These are phyloP conservation scores for Ceratina japonica DNA, from an alignment of 1,140 invertebrate genomes.

Conservation along the genomic window DNA sequence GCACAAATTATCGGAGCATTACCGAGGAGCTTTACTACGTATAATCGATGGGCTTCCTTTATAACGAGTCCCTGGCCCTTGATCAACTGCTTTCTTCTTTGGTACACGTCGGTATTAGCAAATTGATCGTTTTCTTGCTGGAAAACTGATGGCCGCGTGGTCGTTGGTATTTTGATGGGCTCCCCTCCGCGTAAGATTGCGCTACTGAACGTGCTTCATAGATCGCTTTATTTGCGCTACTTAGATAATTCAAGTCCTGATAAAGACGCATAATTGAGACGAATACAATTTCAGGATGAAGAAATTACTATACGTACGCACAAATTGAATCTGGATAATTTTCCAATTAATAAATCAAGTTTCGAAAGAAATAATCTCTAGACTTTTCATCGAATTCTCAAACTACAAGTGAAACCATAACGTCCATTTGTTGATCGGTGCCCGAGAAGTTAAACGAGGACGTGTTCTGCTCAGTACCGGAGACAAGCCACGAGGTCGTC, in stretches of 20 bases:
- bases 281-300: no score
- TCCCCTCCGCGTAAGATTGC: not conserved
- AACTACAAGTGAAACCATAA: no score
- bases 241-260: not conserved
- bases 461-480: not conserved
- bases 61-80: conserved; percentile 8
- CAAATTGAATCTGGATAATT: no score
- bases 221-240: conserved; percentile 1
- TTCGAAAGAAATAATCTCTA: no score
- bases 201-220: conserved; percentile 23
- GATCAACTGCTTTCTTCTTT: not conserved
- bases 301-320: no score
- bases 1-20: conserved; percentile 56
- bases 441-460: not conserved
- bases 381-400: no score
- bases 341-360: no score
- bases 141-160: not conserved
- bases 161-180: not conserved
- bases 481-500: conserved; percentile 30
- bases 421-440: not conserved
- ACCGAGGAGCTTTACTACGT: conserved; percentile 8
- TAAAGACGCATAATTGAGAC: not conserved
- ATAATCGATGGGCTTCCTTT: conserved; percentile 40
- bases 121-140: conserved; percentile 42
- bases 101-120: conserved; percentile 38